phyloP scores from a whole-genome alignment of 2,797 vertebrate genomes.

The Coluber constrictor region DNA sequence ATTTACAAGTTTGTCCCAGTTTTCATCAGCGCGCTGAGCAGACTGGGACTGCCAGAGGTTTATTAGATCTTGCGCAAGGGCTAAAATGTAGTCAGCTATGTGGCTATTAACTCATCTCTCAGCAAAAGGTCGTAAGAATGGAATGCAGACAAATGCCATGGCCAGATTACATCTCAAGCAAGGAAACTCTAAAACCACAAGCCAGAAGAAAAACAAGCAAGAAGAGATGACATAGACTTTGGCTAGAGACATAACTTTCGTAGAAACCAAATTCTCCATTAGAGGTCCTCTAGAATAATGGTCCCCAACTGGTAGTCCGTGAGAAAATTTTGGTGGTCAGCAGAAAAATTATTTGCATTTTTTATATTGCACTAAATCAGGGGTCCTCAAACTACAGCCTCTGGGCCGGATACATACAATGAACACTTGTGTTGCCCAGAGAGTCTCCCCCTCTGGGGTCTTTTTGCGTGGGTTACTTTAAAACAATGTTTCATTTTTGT shows the following conservation, averaged over 20 bases:
- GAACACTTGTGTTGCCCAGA: no score
- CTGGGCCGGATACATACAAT: no score
- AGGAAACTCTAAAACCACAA: neutral
- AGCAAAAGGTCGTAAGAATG: neutral
- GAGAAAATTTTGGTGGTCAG: no score
- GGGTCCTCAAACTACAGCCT: no score
- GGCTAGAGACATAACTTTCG: neutral
- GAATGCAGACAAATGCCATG: neutral
- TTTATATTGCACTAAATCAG: no score
- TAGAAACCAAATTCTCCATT: neutral
- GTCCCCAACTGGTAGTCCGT: no score
- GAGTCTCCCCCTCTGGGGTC: no score
- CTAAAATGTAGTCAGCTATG: neutral
- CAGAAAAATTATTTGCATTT: no score
- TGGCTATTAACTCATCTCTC: neutral
- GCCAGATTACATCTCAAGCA: neutral
- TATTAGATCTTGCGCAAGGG: neutral
- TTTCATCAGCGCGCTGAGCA: neutral
- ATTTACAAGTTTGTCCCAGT: neutral
- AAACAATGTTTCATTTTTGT: neutral
- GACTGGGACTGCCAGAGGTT: no score
- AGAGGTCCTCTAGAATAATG: neutral
- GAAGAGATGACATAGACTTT: neutral
- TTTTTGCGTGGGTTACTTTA: neutral
- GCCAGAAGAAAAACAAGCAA: neutral